Evolutionary conservation across 2,797 vertebrate genomes (phyloP), one percentile per base, ranked within the genome.

Genomic region (Gallinago solitaria): DNA sequence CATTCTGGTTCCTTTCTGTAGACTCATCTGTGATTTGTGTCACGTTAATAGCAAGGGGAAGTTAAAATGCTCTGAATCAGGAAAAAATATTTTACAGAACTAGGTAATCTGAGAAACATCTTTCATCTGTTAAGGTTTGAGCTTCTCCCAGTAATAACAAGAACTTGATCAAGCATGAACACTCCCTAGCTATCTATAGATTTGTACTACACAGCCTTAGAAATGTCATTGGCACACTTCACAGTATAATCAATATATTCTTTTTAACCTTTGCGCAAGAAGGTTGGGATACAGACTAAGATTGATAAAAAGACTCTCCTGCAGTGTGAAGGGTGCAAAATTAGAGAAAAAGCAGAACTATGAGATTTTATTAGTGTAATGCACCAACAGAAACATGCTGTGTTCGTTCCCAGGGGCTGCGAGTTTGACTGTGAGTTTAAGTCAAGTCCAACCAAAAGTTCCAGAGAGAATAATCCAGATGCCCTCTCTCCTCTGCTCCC

Each of bases 211-310:
- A 96, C 96, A 97, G 91, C 92, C 84, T 96, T 85, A 97, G 93
- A 97, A 97, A 97, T 97, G 97, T 96, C 97, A 97, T 96, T 97
- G 97, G 96, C 96, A 96, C 95, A 97, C 91, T 96, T 97, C 95
- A 96, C 86, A 92, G 84, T 92, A 75, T 93, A 96, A 97, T 97
- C 97, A 97, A 97, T 97, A 97, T 16, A 68, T 97, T 94, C 97
- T 97, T 97, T 97, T 97, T 97, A 97, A 97, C 96, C 96, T 97
- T 97, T 97, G 86, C 6, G 39, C 77, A 87, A 93, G 93, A 92
- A 96, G 96, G 93, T 92, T 97, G 96, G 94, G 68, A 93, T 96
- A 83, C 88, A 95, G 95, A 95, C 92, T 90, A 94, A 94, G 93
- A 92, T 83, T 97, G 97, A 97, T 96, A 97, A 95, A 96, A 97